These are phyloP conservation scores for Atlantisia rogersi DNA, from an alignment of 2,113 vertebrate species.

Conservation along the genomic window DNA sequence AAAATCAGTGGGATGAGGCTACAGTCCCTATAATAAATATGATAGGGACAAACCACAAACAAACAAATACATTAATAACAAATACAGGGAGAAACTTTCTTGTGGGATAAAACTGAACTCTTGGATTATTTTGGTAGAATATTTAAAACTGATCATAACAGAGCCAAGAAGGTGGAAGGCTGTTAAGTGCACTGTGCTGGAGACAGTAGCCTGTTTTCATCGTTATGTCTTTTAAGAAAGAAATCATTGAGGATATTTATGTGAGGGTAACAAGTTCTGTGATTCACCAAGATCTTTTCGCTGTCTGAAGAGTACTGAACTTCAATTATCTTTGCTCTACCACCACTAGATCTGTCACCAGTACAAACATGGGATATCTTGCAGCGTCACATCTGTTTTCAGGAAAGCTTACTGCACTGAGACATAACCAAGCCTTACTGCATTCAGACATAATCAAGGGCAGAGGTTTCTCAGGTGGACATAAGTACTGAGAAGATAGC, in stretches of 20 bases:
- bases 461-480: not conserved
- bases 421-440: too few relatives aligned
- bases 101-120: not conserved
- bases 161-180: not conserved
- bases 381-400: not conserved
- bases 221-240: not conserved
- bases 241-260: not conserved
- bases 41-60: not conserved
- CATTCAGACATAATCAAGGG: not conserved
- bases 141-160: not conserved
- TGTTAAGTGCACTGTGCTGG: not conserved
- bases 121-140: not conserved
- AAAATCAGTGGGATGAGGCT: not conserved
- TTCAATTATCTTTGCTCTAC: not conserved
- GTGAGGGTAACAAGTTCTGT: not conserved
- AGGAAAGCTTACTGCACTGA: not conserved
- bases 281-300: not conserved
- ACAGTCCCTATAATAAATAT: not conserved
- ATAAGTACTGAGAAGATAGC: not conserved
- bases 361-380: not conserved
- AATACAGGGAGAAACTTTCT: not conserved
- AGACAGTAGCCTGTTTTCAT: not conserved
- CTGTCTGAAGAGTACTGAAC: not conserved
- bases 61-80: not conserved
- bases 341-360: not conserved